Base-by-base conservation (phyloP, 2,797 vertebrate genomes). In the Rhinichthys osculus region DNA sequence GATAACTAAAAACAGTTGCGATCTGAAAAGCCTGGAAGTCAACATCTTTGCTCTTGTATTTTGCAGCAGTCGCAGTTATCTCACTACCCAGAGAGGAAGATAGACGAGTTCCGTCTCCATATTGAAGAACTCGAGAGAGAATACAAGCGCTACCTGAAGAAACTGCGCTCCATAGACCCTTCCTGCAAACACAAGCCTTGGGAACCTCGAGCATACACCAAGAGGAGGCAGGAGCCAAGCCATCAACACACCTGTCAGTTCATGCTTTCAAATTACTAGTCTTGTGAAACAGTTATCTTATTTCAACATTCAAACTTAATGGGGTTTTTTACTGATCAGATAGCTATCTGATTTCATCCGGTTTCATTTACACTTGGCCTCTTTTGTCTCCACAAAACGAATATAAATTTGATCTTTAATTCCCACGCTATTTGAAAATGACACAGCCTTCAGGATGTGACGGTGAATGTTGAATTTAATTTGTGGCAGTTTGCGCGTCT, bases 51-150 rank as follows among this genome's bases (percentile, higher is more conserved):
- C 40, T n/a, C 74, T 67, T 67, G 54, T 38, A 19, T 79, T 38
- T 47, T 71, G 38, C 82, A 97, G 96, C 96, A 96, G 86, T 96
- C 95, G 3, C 96, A 96, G 91, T 91, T 96, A 59, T 83, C 93
- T 62, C 96, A 97, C 87, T 96, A 96, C 81, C 95, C 96, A 0
- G 96, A 96, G 87, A 94, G 96, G 88, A 96, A 96, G 90, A 96
- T 96, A 27, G 89, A 92, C 0, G 95, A 96, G 90, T 96, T 97
- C 67, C 94, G 94, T 84, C 90, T 92, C 35, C 92, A 90, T 78
- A 95, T 96, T 1, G 92, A 95, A 40, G 90, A 89, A 19, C 92
- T 96, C 35, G 93, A 95, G 78, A 94, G 86, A 40, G 95, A 97
- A 70, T 96, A 96, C 82, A 95, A 95, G 83, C 84, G 92, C 8